Percentiles rank a stretch among this genome's conserved stretches.
phyloP scores from a whole-genome alignment of 2,113 vertebrate species.

The Morone saxatilis region DNA sequence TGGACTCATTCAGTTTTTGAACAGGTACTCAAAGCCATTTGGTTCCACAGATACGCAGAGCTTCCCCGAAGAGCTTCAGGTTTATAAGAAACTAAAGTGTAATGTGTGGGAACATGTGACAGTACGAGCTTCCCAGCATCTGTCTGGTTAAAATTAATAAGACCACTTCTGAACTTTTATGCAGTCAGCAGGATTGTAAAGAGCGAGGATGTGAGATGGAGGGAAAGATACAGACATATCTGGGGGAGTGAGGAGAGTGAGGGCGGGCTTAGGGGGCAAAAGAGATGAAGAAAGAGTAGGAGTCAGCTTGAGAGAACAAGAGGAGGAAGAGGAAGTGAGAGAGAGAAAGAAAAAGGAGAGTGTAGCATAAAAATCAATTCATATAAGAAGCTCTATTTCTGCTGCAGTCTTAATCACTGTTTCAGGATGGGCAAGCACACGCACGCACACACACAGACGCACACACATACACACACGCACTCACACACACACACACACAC shows the following conservation, averaged over 20 bases:
- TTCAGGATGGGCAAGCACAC: conserved; percentile 18
- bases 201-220: neutral
- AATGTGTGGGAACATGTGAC: neutral
- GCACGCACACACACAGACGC: conserved; percentile 1
- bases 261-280: neutral
- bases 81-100: neutral
- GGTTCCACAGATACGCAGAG: neutral
- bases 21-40: neutral
- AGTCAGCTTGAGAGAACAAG: conserved; percentile 36
- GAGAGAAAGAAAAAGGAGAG: conserved; percentile 3
- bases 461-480: conserved; percentile 17
- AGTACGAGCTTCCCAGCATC: neutral
- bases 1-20: neutral
- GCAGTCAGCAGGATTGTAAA: conserved; percentile 38
- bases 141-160: neutral
- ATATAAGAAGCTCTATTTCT: conserved; percentile 57
- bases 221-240: conserved; percentile 11
- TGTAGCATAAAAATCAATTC: conserved; percentile 67
- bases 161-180: neutral
- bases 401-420: conserved; percentile 60
- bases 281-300: conserved; percentile 39
- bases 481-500: conserved; percentile 27
- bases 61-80: neutral
- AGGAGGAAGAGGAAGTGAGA: neutral
- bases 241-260: neutral